Percentiles rank a stretch among this genome's conserved stretches.
Evolutionary conservation across 2,113 vertebrate species (phyloP).

Genomic region (Sylvia atricapilla): DNA sequence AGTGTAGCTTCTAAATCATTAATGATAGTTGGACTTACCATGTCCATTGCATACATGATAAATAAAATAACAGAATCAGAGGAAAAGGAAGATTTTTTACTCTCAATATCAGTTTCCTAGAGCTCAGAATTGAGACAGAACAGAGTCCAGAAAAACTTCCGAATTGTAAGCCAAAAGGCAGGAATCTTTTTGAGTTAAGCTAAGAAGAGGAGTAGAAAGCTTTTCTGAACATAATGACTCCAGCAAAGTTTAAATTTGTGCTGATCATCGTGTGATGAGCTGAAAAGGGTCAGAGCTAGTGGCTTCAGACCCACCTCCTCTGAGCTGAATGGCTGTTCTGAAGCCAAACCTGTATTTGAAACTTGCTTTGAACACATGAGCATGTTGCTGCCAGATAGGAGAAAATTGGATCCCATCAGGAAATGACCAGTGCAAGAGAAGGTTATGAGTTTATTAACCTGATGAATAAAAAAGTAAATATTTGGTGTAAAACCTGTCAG

Average conservation of each 20-base stretch:
- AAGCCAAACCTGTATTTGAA: neutral
- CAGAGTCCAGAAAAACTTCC: neutral
- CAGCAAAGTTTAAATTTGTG: neutral
- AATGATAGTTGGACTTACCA: neutral
- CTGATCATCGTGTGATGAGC: neutral
- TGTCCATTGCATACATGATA: neutral
- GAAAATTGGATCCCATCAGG: slow-evolving; percentile 46
- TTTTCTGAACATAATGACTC: neutral
- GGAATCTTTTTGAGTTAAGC: neutral
- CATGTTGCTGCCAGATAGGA: neutral
- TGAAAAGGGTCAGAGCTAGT: neutral
- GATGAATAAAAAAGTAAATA: slow-evolving; percentile 61
- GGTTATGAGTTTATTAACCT: slow-evolving; percentile 50
- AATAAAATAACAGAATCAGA: neutral
- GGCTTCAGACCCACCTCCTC: neutral
- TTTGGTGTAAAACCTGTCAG: slow-evolving; percentile 53
- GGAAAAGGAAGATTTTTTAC: neutral
- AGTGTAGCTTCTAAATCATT: neutral
- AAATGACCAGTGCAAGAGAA: slow-evolving; percentile 18
- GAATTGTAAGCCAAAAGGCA: neutral
- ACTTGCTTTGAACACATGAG: neutral
- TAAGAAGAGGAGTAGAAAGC: neutral
- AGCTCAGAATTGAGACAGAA: neutral
- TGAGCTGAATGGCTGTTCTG: neutral
- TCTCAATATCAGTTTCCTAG: neutral